These are phyloP conservation scores for Bothrops jararaca DNA, from an alignment of 2,113 vertebrate species.

Conservation along the genomic window DNA sequence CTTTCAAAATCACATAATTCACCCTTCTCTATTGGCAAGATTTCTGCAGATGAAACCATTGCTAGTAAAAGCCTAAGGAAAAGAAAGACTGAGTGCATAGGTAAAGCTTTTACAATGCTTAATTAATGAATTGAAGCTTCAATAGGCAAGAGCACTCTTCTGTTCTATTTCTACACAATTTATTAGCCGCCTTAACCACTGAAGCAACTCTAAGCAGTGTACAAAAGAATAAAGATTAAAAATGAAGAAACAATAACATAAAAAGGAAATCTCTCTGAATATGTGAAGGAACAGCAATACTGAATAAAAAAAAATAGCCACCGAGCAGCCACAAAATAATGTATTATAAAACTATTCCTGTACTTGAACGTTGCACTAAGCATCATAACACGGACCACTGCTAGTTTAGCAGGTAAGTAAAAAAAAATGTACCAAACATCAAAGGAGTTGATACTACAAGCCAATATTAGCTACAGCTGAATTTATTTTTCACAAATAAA, in stretches of 20 bases:
- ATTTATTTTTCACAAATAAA: neutral
- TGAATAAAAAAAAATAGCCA: neutral
- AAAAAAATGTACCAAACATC: neutral
- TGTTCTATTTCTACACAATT: neutral
- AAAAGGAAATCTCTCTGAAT: neutral
- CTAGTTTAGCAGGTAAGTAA: neutral
- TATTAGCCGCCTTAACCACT: neutral
- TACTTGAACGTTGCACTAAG: neutral
- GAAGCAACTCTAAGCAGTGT: neutral
- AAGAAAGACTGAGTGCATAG: neutral
- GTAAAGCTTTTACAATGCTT: neutral
- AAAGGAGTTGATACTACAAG: neutral
- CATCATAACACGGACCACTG: neutral
- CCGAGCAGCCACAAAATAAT: neutral
- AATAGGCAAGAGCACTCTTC: neutral
- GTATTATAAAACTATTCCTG: neutral
- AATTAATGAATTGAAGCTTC: neutral
- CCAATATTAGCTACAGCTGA: neutral
- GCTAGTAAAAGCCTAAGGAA: neutral
- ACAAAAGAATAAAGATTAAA: neutral
- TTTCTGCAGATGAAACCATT: neutral
- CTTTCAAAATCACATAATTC: neutral
- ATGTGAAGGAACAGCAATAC: neutral
- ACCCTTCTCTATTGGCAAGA: neutral
- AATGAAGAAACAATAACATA: neutral